Percentiles rank a stretch among this genome's conserved stretches.
phyloP scores from a whole-genome alignment of 2,113 vertebrate species.

The Solea senegalensis region DNA sequence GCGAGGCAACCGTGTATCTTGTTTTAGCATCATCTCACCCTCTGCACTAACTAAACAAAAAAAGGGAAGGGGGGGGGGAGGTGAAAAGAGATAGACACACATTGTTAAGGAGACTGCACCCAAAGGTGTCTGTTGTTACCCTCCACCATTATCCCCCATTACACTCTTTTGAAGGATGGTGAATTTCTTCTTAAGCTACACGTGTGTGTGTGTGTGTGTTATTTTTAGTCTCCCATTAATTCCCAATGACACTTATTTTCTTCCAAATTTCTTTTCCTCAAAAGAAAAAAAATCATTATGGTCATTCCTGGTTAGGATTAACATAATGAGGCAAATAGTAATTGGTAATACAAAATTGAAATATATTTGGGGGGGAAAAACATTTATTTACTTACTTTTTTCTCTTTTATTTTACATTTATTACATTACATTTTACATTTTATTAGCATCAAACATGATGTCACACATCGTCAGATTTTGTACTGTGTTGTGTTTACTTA shows the following conservation, averaged over 20 bases:
- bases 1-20: constrained; percentile 6
- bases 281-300: neutral
- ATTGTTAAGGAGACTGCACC: constrained; percentile 17
- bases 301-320: neutral
- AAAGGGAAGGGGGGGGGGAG: neutral
- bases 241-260: constrained; percentile 36
- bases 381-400: too few relatives aligned
- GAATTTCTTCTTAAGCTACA: constrained; percentile 12
- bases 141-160: constrained; percentile 25
- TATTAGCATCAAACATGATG: too few relatives aligned
- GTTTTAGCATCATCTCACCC: constrained; percentile 14
- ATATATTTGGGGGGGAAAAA: too few relatives aligned
- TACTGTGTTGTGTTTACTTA: too few relatives aligned
- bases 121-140: constrained; percentile 38
- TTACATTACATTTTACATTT: too few relatives aligned
- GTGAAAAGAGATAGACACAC: neutral
- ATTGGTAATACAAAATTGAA: neutral
- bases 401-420: too few relatives aligned
- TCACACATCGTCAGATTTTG: too few relatives aligned
- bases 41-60: constrained; percentile 10
- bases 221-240: constrained; percentile 42
- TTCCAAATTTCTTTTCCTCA: neutral
- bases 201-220: constrained; percentile 22
- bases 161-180: constrained; percentile 24
- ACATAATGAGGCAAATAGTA: neutral